Evolutionary conservation across 2,797 vertebrate species (phyloP).

Genomic region (Siniperca undulata): DNA sequence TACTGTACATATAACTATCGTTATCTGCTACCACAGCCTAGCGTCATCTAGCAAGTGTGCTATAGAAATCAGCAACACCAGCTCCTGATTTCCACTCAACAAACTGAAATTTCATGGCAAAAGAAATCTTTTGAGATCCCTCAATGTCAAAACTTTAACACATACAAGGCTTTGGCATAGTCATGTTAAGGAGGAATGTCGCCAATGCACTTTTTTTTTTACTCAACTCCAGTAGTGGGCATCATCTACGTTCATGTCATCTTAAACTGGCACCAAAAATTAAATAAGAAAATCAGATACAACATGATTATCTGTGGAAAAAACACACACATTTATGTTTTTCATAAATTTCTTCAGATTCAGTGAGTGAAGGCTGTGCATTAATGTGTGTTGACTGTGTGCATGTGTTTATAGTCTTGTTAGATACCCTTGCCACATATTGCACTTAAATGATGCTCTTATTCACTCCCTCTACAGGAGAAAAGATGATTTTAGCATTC

Average conservation of each 20-base stretch:
- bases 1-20: slow-evolving; percentile 89
- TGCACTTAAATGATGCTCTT: slow-evolving; percentile 76
- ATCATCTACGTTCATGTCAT: slow-evolving; percentile 48
- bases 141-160: slow-evolving; percentile 40
- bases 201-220: slow-evolving; percentile 50
- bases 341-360: slow-evolving; percentile 50
- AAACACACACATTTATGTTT: slow-evolving; percentile 27
- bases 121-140: slow-evolving; percentile 40
- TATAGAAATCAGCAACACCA: slow-evolving; percentile 37
- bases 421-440: slow-evolving; percentile 75
- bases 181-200: slow-evolving; percentile 61
- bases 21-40: slow-evolving; percentile 67
- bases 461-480: slow-evolving; percentile 31
- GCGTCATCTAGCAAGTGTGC: slow-evolving; percentile 49
- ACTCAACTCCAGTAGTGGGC: slow-evolving; percentile 48
- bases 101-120: slow-evolving; percentile 49
- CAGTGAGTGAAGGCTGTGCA: slow-evolving; percentile 43
- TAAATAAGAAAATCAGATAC: slow-evolving; percentile 64
- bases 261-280: slow-evolving; percentile 50
- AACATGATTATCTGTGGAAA: slow-evolving; percentile 61
- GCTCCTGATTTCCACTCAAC: slow-evolving; percentile 37
- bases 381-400: slow-evolving; percentile 38
- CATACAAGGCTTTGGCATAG: slow-evolving; percentile 71
- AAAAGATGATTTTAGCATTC: slow-evolving; percentile 55
- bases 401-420: slow-evolving; percentile 53